Base-by-base conservation (phyloP, 2,113 vertebrate species). In the Equus quagga region DNA sequence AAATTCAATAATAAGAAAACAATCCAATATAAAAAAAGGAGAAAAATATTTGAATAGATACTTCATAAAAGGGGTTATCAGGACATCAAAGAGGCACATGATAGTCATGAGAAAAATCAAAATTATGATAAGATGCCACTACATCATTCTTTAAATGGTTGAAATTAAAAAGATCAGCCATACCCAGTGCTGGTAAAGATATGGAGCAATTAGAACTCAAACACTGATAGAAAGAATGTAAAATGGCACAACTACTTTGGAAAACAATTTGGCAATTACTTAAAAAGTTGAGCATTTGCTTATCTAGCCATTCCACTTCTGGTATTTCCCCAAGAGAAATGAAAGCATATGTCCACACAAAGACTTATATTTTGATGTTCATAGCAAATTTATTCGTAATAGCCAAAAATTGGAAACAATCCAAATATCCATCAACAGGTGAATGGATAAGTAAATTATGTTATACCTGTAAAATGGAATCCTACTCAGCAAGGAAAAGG, bases 271-370 rank as follows among this genome's bases (percentile, higher is more conserved):
- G 26, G 14, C 19, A 85, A n/a, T 62, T 67, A 73, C 21, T 94
- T 83, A 12, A 88, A 88, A 80, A 73, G 4, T 28, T 60, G 46
- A 60, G 70, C 1, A 56, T 15, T 81, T 73, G 67, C 8, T 41
- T 46, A 86, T 49, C 26, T 33, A 88, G 19, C 14, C 24, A 82
- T 80, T 83, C 44, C 12, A 78, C 49, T 67, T 36, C 41, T 80
- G 81, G 3, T 70, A 86, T 76, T 94, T 95, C 26, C 26, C 44
- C 26, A 18, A 87, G 56, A 79, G 18, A 96, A 97, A 92, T n/a
- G 24, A 92, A 96, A 94, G 15, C 33, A 17, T 31, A 69, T 21
- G 5, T 46, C 8, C 13, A 33, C 28, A 51, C 2, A 36, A 12
- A 89, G 36, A 54, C 17, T 79, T 56, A 2, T 15, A 18, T 89